Percentiles rank a stretch among this genome's conserved stretches.
phyloP scores from a whole-genome alignment of 2,113 vertebrate species.

The Chascanopsetta lugubris region DNA sequence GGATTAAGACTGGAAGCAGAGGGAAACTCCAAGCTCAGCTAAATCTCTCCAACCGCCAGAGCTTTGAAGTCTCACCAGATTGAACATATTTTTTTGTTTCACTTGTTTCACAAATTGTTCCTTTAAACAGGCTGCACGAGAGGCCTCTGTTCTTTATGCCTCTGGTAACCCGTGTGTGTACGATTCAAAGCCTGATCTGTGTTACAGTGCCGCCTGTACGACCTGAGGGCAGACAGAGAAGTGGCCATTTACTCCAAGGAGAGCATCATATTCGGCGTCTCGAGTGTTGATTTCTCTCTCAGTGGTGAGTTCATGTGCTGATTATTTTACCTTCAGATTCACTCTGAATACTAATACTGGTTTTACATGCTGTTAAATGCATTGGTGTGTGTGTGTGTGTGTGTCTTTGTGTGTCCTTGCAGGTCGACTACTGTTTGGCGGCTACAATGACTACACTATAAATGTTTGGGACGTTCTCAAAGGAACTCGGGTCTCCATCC shows the following conservation, averaged over 20 bases:
- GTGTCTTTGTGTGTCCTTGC: neutral
- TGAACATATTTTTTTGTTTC: too few species aligned
- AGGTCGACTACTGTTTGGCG: conserved; percentile 95
- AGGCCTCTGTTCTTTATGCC: neutral
- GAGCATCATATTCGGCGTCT: conserved; percentile 98
- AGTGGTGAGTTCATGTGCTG: conserved; percentile 86
- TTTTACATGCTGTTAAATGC: conserved; percentile 6
- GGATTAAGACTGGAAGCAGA: neutral
- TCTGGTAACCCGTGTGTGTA: neutral
- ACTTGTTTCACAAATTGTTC: neutral
- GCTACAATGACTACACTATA: conserved; percentile 98
- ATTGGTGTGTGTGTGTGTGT: neutral
- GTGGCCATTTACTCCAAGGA: conserved; percentile 99
- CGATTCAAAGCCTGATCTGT: conserved; percentile 26
- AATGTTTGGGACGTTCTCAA: conserved; percentile 99
- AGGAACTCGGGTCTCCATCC: conserved; percentile 92
- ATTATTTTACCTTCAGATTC: neutral
- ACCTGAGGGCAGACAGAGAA: conserved; percentile 97
- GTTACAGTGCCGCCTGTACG: conserved; percentile 94
- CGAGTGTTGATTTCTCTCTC: conserved; percentile 98
- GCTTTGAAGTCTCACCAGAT: too few species aligned
- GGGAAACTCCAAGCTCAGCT: neutral
- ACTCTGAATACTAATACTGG: neutral
- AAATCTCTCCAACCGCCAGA: too few species aligned
- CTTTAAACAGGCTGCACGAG: neutral